Evolutionary conservation across 2,113 vertebrate genomes (phyloP).

Genomic region (Cyprinodon brontotheroides): DNA sequence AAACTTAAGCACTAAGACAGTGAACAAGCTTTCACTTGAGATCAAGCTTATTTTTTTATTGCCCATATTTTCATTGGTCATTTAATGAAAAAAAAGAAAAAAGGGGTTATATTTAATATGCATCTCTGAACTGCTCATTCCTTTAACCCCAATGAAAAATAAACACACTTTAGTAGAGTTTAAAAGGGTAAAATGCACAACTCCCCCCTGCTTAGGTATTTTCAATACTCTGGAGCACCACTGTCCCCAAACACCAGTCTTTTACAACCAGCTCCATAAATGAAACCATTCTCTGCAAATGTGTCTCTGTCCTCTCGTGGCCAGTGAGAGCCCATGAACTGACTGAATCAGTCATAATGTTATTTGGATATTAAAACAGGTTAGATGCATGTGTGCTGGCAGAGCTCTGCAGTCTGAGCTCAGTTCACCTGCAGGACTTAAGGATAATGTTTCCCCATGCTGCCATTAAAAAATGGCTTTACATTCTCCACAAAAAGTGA

Average conservation of each 20-base stretch:
- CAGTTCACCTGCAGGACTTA: conserved; percentile 56
- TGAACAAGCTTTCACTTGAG: not conserved
- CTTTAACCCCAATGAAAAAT: conserved; percentile 64
- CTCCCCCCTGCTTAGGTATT: conserved; percentile 62
- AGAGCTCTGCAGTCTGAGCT: conserved; percentile 60
- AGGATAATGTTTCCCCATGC: conserved; percentile 71
- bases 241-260: conserved; percentile 38
- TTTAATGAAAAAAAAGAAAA: conserved; percentile 15
- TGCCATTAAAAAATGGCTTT: conserved; percentile 71
- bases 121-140: conserved; percentile 61
- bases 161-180: conserved; percentile 75
- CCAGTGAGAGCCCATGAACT: conserved; percentile 60
- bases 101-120: conserved; percentile 47
- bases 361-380: conserved; percentile 69
- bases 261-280: conserved; percentile 80
- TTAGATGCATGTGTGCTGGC: conserved; percentile 65
- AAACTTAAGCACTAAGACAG: not conserved
- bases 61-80: not conserved
- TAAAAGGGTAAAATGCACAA: conserved; percentile 63
- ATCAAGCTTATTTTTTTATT: not conserved
- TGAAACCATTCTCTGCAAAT: conserved; percentile 72
- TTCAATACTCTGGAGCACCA: conserved; percentile 17
- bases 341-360: conserved; percentile 68
- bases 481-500: conserved; percentile 55
- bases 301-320: conserved; percentile 76